Base-by-base conservation (phyloP, 2,888 invertebrate genomes). In the Anoplius nigerrimus region DNA sequence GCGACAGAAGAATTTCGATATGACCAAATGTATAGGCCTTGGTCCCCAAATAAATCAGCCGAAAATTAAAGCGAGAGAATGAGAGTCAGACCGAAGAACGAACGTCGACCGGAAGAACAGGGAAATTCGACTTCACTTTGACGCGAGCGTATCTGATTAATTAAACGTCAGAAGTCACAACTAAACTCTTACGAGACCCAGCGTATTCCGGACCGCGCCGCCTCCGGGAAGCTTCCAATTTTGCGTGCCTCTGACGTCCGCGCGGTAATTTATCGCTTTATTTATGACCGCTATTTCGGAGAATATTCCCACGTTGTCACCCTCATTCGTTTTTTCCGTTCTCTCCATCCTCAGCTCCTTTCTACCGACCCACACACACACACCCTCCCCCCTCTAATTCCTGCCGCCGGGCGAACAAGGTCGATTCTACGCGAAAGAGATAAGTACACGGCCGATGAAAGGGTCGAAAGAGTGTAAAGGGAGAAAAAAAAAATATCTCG, bases 151-250 rank as follows among this genome's bases (percentile, higher is more conserved):
- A 34, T 22, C 58, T 67, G 67, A 67, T 67, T 67, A 67, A 67
- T 67, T 62, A 63, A 63, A 67, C 58, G 67, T 54, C 62, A 63
- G 58, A 63, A 62, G 63, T 66, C 61, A 54, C 61, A 66, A 66
- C 42, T 55, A 66, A 60, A 42, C 34, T 27, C 61, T 54, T 45
- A 55, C n/a, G n/a, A n/a, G n/a, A n/a, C n/a, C n/a, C n/a, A n/a
- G n/a, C n/a, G n/a, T n/a, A n/a, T n/a, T n/a, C n/a, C n/a, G n/a
- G n/a, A n/a, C n/a, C n/a, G n/a, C n/a, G n/a, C 8, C 48, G n/a
- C 52, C 65, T 65, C 11, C 60, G 45, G 58, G 53, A 52, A 24
- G 24, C 22, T 21, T 48, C 57, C 54, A 66, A 24, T 60, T 60
- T 22, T 60, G 18, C 22, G 48, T 54, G 66, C 43, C 54, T 43